A percentile compares a stretch with the other conserved stretches of the same genome.
Evolutionary conservation across 2,797 vertebrate species (phyloP).

Genomic region (Uromys caudimaculatus): DNA sequence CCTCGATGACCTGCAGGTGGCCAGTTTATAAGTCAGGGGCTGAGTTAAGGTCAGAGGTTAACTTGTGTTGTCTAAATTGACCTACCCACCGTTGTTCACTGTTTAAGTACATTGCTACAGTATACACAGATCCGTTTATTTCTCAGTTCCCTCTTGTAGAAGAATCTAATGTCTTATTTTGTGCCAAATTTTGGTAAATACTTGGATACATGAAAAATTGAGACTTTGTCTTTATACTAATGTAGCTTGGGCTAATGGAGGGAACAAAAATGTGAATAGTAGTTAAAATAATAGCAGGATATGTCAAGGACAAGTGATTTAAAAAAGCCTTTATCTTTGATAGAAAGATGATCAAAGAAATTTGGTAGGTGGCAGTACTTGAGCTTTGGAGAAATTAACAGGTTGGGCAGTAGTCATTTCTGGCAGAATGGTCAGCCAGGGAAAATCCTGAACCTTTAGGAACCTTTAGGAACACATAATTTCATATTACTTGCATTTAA

Average conservation of each 20-base stretch:
- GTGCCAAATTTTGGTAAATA: conserved; percentile 39
- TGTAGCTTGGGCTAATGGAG: conserved; percentile 14
- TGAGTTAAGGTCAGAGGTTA: conserved; percentile 28
- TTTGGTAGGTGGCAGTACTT: conserved; percentile 37
- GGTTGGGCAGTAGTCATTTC: not conserved
- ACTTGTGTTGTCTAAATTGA: not conserved
- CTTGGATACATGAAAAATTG: conserved; percentile 32
- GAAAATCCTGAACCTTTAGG: conserved; percentile 24
- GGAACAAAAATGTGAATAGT: conserved; percentile 13
- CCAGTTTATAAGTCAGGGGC: conserved; percentile 62
- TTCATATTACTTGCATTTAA: conserved; percentile 33
- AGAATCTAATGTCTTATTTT: conserved; percentile 54
- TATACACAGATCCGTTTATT: conserved; percentile 6
- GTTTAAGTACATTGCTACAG: not conserved
- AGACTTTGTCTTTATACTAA: conserved; percentile 26
- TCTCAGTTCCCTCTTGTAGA: not conserved
- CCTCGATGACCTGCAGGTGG: conserved; percentile 81
- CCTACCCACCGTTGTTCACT: conserved; percentile 13
- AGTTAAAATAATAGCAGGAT: conserved; percentile 39
- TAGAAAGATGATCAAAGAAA: conserved; percentile 3
- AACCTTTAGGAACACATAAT: conserved; percentile 24
- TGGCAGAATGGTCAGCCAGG: not conserved
- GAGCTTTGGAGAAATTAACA: conserved; percentile 50
- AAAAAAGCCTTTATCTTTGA: conserved; percentile 53
- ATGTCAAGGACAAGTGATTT: not conserved